Percentiles rank a stretch among this genome's conserved stretches.
These are phyloP conservation scores for Acromyrmex heyeri DNA, from an alignment of 1,140 invertebrate genomes.

Conservation along the genomic window DNA sequence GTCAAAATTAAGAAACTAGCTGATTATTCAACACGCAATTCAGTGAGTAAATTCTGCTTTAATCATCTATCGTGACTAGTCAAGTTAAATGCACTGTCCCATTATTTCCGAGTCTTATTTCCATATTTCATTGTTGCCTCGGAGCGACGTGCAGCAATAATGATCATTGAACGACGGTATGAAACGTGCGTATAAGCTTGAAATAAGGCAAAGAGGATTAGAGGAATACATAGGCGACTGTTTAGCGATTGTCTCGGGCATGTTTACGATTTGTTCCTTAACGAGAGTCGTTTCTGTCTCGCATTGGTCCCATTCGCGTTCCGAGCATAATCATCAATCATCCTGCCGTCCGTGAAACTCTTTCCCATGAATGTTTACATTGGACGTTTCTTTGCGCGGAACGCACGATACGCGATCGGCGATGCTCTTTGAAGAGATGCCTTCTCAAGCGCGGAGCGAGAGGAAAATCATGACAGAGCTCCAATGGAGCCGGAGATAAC, in stretches of 20 bases:
- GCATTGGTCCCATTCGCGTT: constrained; percentile 39
- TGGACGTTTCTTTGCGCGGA: constrained; percentile 37
- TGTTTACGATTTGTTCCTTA: constrained; percentile 56
- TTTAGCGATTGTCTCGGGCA: constrained; percentile 51
- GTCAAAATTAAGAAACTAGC: neutral
- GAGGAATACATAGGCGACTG: neutral
- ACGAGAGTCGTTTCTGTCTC: constrained; percentile 31
- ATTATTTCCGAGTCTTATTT: constrained; percentile 48
- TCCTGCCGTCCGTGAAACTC: neutral
- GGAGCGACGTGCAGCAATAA: constrained; percentile 28
- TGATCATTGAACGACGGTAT: constrained; percentile 29
- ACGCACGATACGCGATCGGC: neutral
- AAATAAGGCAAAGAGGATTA: constrained; percentile 10
- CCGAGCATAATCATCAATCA: constrained; percentile 55
- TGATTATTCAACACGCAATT: constrained; percentile 16
- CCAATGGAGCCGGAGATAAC: constrained; percentile 6
- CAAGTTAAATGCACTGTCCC: constrained; percentile 16
- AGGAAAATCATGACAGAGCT: neutral
- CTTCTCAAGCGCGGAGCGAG: neutral
- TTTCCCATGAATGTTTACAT: constrained; percentile 40
- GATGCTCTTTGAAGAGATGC: neutral
- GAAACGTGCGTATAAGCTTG: constrained; percentile 30
- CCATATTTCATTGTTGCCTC: constrained; percentile 23
- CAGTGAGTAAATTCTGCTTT: constrained; percentile 11
- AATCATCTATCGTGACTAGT: constrained; percentile 20